Base-by-base conservation (phyloP, 2,888 invertebrate genomes). In the Eristalis arbustorum region DNA sequence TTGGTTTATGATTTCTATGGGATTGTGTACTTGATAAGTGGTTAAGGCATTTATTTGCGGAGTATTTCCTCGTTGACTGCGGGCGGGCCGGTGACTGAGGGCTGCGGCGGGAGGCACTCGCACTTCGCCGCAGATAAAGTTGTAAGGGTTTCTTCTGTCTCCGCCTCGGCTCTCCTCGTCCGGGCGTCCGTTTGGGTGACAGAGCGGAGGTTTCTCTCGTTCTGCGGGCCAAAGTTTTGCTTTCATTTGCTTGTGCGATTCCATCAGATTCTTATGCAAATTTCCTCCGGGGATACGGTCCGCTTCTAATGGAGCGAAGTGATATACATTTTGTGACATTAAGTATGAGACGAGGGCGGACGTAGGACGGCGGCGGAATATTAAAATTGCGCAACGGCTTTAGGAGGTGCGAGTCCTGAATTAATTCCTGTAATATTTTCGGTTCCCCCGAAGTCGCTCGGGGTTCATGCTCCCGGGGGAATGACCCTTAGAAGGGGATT, bases 261-360 rank as follows among this genome's bases (percentile, higher is more conserved):
- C 68, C 10, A 14, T 6, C 57, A 34, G 34, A 56, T 57, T 57
- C 18, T 31, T 57, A 68, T 68, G 68, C 68, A 68, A 68, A 68
- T 68, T 56, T 68, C 68, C 68, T 68, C 28, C 56, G 49, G 68
- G 57, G 57, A 57, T 57, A 57, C 68, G 28, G 22, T 31, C n/a
- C 18, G n/a, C 18, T 11, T 56, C 31, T 56, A 68, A 68, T 68
- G 68, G 49, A 49, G 49, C 49, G 49, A 49, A 49, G 49, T 49
- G 49, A 49, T 49, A 49, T 49, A 49, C 0, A 49, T 49, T 49
- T 49, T 49, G 18, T 49, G 49, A 49, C 49, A 49, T 18, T 49
- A 49, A 49, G 49, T n/a, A n/a, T n/a, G n/a, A 14, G 42, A 4
- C n/a, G 42, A 18, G 18, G 37, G 37, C 3, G 49, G 42, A 4